Percentiles rank a stretch among this genome's conserved stretches.
These are phyloP conservation scores for Drosophila azteca DNA, from an alignment of 1,140 invertebrate species.

Conservation along the genomic window DNA sequence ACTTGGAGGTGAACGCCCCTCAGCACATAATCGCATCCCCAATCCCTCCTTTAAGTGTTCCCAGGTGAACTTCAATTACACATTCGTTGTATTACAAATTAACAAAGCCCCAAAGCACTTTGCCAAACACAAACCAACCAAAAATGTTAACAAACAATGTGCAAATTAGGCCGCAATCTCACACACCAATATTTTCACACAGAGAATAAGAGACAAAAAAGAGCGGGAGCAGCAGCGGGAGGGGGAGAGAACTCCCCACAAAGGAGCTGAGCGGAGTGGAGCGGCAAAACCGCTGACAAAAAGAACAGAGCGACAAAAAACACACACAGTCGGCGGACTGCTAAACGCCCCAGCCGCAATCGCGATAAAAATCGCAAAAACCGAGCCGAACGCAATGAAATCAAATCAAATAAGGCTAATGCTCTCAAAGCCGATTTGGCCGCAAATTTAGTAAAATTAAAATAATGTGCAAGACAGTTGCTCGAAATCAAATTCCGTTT, in stretches of 20 bases:
- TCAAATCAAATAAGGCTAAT: constrained; percentile 67
- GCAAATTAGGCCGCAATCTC: constrained; percentile 39
- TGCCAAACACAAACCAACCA: constrained; percentile 22
- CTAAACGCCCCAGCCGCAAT: neutral
- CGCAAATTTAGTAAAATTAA: constrained; percentile 65
- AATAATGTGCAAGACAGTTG: constrained; percentile 69
- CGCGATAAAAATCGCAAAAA: constrained; percentile 1
- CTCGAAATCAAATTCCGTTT: constrained; percentile 46
- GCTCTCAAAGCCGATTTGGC: constrained; percentile 64
- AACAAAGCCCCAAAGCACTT: constrained; percentile 36
- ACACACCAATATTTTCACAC: neutral
- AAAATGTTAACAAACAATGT: constrained; percentile 45
- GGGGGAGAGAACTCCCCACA: no score
- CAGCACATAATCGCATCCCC: no score
- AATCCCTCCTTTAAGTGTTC: no score
- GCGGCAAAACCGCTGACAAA: constrained; percentile 8
- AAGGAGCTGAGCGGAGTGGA: no score
- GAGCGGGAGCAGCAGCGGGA: no score
- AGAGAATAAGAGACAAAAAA: neutral
- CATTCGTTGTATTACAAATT: constrained; percentile 18
- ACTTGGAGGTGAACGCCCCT: no score
- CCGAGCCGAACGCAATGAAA: constrained; percentile 19
- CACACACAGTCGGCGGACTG: neutral
- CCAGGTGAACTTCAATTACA: constrained; percentile 8
- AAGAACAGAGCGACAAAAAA: constrained; percentile 22